These are phyloP conservation scores for Tonatia bakeri DNA, from an alignment of 2,113 vertebrate species.

Conservation along the genomic window DNA sequence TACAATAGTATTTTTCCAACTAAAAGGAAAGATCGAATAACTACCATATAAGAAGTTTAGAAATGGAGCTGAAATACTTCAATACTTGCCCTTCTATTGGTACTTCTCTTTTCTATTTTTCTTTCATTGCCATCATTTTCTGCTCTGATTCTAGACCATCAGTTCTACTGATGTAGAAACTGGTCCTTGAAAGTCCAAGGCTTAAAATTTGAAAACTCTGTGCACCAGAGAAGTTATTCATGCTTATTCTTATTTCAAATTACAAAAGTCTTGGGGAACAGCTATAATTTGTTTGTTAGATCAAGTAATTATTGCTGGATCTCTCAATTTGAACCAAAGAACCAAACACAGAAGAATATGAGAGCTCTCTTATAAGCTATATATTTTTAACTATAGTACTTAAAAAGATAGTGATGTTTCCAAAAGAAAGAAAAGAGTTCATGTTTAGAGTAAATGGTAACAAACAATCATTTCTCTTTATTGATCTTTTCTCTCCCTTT, in stretches of 20 bases:
- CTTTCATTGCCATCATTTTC: neutral
- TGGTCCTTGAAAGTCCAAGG: neutral
- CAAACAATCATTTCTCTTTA: neutral
- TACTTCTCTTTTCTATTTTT: neutral
- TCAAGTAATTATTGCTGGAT: neutral
- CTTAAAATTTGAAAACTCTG: neutral
- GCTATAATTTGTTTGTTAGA: neutral
- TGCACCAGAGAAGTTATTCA: neutral
- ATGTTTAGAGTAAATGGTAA: neutral
- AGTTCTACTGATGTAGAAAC: neutral
- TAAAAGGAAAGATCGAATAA: neutral
- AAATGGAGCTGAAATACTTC: neutral
- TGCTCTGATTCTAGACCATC: neutral
- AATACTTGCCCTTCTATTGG: neutral
- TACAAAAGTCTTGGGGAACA: neutral
- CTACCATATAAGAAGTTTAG: neutral
- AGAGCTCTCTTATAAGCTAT: neutral
- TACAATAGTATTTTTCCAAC: neutral
- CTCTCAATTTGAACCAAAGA: neutral
- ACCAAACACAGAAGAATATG: neutral
- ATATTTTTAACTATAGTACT: neutral
- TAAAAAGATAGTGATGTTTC: neutral
- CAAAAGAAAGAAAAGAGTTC: neutral
- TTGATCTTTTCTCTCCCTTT: neutral
- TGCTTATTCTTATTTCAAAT: neutral